A percentile compares a stretch with the other conserved stretches of the same genome.
Evolutionary conservation across 2,888 invertebrate genomes (phyloP).

Genomic region (Hypolimnas misippus): DNA sequence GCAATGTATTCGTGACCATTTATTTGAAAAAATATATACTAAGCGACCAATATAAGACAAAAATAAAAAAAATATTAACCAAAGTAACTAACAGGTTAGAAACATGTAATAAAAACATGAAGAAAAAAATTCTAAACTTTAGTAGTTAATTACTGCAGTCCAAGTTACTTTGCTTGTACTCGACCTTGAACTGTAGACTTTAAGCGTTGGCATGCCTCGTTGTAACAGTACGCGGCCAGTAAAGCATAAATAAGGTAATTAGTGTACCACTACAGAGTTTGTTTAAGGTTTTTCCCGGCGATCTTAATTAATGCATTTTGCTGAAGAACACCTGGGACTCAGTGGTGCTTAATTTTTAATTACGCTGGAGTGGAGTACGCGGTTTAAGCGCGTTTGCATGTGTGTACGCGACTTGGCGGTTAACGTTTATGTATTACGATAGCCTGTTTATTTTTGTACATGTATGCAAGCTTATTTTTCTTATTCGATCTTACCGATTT

Average conservation of each 20-base stretch:
- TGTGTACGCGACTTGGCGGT: constrained; percentile 32
- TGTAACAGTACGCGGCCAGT: constrained; percentile 12
- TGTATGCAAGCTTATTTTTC: too few relatives aligned
- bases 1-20: too few relatives aligned
- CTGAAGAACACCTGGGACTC: constrained; percentile 66
- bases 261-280: constrained; percentile 53
- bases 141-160: not conserved
- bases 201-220: constrained; percentile 2
- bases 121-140: not conserved
- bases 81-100: not conserved
- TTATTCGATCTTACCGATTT: too few relatives aligned
- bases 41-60: too few relatives aligned
- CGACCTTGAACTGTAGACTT: constrained; percentile 28
- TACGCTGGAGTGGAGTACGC: constrained; percentile 50
- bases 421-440: constrained; percentile 21
- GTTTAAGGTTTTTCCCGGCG: constrained; percentile 60
- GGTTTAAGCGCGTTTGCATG: constrained; percentile 34
- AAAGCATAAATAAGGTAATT: constrained; percentile 56
- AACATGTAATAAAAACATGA: not conserved
- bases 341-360: constrained; percentile 63
- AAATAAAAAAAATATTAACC: not conserved
- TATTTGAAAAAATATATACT: too few relatives aligned
- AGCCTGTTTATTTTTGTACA: constrained; percentile 1
- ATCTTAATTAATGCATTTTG: constrained; percentile 73
- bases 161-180: not conserved